Evolutionary conservation across 2,113 vertebrate species (phyloP), one percentile per base, ranked within the genome.

Genomic region (Mola mola): DNA sequence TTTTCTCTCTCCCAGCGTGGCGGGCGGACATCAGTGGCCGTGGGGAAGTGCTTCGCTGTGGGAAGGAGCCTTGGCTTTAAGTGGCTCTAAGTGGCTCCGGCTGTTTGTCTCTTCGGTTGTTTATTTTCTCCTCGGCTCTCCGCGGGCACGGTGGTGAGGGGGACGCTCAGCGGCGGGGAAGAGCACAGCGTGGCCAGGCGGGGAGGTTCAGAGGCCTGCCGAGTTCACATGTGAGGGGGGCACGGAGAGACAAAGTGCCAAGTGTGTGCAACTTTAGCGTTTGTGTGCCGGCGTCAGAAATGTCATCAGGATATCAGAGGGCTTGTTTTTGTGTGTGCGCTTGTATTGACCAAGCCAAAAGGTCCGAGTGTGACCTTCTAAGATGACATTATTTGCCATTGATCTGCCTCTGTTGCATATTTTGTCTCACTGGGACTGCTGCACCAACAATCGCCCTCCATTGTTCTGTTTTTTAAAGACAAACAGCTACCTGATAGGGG

Each of bases 21-120:
- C 74, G 15, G 63, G 58, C 72, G 25, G 80, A 72, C 76, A 72
- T 46, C 68, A 42, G 75, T 68, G 59, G 74, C 86, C 83, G 75
- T 11, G 47, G 85, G 87, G 83, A 86, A 86, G 87, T 78, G 85
- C 78, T 86, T 83, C 85, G 66, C 87, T 52, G 82, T 86, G 81
- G 88, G 88, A 85, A 90, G 87, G 87, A 84, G 82, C 85, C 88
- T 88, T 86, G 87, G 83, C 88, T 88, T 82, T 87, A 90, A 90
- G 87, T 87, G 88, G 78, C 80, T 86, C 83, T 90, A 90, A 90
- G 88, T 90, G 88, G 87, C 82, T 87, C 88, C 88, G 48, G 88
- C 88, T 90, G 88, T 88, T 88, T 81, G 87, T 85, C 87, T 84
- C 83, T 86, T 85, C 69, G 51, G 71, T 83, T 88, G 87, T 90